These are phyloP conservation scores for Dicentrarchus labrax DNA, from an alignment of 2,113 vertebrate species.

Conservation along the genomic window DNA sequence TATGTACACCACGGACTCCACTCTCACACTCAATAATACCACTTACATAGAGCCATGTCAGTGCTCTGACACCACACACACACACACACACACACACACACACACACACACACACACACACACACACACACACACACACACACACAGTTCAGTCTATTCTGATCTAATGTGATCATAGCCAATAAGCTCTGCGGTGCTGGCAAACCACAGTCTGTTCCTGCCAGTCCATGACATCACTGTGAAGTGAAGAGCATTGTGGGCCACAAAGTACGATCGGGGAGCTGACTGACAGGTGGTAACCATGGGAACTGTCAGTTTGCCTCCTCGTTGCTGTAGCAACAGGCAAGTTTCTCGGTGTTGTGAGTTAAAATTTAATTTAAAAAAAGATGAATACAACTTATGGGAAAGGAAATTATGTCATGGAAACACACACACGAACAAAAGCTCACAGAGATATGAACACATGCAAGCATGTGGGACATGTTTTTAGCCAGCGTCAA, in stretches of 20 bases:
- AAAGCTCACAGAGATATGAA: constrained; percentile 37
- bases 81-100: constrained; percentile 29
- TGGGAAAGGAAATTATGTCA: constrained; percentile 53
- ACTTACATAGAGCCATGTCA: constrained; percentile 42
- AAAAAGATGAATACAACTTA: constrained; percentile 33
- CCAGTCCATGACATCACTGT: constrained; percentile 79
- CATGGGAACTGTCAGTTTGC: constrained; percentile 69
- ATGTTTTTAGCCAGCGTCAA: background rate
- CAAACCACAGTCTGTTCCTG: constrained; percentile 65
- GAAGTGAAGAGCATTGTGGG: constrained; percentile 65
- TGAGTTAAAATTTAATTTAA: constrained; percentile 37
- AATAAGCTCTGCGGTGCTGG: constrained; percentile 65
- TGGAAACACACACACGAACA: constrained; percentile 30
- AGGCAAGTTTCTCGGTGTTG: constrained; percentile 57
- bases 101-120: constrained; percentile 18
- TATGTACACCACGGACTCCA: constrained; percentile 28
- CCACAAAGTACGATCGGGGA: constrained; percentile 58
- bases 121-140: constrained; percentile 24
- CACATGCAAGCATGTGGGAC: background rate
- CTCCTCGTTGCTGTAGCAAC: constrained; percentile 50
- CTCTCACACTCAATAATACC: constrained; percentile 53
- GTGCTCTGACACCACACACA: constrained; percentile 22
- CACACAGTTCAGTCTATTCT: constrained; percentile 62
- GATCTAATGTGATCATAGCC: constrained; percentile 76
- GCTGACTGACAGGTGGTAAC: constrained; percentile 69